Percentiles rank a stretch among this genome's conserved stretches.
These are phyloP conservation scores for Eupithecia exiguata DNA, from an alignment of 2,888 invertebrate species.

Conservation along the genomic window DNA sequence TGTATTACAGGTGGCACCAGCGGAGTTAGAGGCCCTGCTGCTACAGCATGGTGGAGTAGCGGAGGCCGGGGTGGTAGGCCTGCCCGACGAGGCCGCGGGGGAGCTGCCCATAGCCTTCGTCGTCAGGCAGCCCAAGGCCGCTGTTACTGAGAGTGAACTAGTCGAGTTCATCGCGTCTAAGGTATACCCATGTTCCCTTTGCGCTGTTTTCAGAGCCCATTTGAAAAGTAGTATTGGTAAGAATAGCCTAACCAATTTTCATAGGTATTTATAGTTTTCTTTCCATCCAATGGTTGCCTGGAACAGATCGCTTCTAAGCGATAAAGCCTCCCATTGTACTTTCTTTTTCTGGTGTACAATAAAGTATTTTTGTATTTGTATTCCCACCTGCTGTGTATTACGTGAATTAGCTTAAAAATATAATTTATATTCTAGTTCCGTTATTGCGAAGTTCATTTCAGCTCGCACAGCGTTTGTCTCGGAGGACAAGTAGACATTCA, in stretches of 20 bases:
- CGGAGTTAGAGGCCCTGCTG: slow-evolving; percentile 92
- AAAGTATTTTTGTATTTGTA: too few species aligned
- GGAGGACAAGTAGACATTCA: too few species aligned
- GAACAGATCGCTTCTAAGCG: too few species aligned
- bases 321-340: too few species aligned
- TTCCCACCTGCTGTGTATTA: background rate
- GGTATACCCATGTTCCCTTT: background rate
- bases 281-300: too few species aligned
- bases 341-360: too few species aligned
- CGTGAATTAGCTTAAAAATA: too few species aligned
- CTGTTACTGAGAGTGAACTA: slow-evolving; percentile 83
- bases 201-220: background rate
- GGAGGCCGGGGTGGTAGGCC: slow-evolving; percentile 92
- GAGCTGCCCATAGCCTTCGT: slow-evolving; percentile 91
- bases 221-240: too few species aligned
- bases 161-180: slow-evolving; percentile 76
- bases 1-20: slow-evolving; percentile 87
- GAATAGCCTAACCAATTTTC: too few species aligned
- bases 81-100: slow-evolving; percentile 88
- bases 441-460: background rate
- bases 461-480: background rate
- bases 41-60: slow-evolving; percentile 87
- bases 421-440: background rate
- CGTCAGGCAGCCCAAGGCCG: slow-evolving; percentile 83
- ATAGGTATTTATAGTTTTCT: too few species aligned